Conservation (phyloP, 2,113 vertebrate species). For the Poecile atricapillus region DNA sequence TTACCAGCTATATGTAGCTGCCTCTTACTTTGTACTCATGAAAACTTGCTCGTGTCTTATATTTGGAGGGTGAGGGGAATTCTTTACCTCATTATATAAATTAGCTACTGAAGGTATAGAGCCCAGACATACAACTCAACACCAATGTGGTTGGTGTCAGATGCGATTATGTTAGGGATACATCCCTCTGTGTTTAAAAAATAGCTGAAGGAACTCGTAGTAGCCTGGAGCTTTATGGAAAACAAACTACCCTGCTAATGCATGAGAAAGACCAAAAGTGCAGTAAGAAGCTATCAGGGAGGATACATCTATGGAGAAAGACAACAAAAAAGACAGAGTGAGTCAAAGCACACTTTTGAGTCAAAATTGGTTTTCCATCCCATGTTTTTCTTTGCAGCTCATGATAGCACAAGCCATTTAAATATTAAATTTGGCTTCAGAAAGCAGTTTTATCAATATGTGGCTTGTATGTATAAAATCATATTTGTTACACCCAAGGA, state of each 20-base stretch:
- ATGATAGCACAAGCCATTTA: not conserved
- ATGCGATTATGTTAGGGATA: not conserved
- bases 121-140: not conserved
- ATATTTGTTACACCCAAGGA: not conserved
- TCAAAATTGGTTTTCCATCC: not conserved
- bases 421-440: not conserved
- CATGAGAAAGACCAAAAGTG: not conserved
- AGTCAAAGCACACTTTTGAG: not conserved
- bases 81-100: not conserved
- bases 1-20: not conserved
- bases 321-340: not conserved
- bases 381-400: not conserved
- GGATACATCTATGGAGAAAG: not conserved
- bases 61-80: not conserved
- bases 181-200: not conserved
- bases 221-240: not conserved
- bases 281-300: not conserved
- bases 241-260: not conserved
- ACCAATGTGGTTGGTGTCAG: not conserved
- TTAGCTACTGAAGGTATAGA: not conserved
- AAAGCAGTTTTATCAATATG: not conserved
- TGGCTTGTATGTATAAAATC: not conserved
- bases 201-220: not conserved
- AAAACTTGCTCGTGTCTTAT: not conserved
- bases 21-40: not conserved